Conservation (phyloP, 2,113 vertebrate species). For the Columba janthina region DNA sequence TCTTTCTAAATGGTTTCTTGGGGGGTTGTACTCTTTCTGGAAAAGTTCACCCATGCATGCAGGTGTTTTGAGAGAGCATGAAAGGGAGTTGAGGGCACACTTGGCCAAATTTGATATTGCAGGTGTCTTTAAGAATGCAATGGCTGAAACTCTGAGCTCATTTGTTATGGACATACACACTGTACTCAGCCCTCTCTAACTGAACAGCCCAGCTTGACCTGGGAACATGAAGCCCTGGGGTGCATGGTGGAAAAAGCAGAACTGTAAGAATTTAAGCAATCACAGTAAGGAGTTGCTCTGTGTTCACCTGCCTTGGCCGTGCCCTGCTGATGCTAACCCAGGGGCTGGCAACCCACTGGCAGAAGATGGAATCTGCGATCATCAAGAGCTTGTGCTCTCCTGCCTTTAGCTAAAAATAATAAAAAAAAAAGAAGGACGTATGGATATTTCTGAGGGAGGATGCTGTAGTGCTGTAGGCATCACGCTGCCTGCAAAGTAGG, state of each 20-base stretch:
- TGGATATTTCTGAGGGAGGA: background rate
- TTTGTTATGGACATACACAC: accelerated
- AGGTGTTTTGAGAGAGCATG: background rate
- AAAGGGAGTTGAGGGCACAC: background rate
- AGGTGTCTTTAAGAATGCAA: background rate
- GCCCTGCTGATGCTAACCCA: accelerated
- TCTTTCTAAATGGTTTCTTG: background rate
- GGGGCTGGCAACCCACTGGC: accelerated
- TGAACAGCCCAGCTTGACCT: background rate
- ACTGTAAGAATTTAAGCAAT: background rate
- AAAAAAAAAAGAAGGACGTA: background rate
- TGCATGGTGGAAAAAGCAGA: accelerated
- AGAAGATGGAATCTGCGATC: background rate
- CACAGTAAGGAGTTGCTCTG: accelerated
- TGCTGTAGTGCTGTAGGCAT: background rate
- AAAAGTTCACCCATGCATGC: background rate
- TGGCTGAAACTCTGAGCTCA: background rate
- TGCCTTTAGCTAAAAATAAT: background rate
- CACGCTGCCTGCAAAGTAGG: background rate
- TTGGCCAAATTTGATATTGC: background rate
- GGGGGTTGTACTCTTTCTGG: background rate
- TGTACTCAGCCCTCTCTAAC: background rate
- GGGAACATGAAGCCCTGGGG: accelerated
- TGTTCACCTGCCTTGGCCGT: accelerated
- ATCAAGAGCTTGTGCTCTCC: background rate